A percentile compares a stretch with the other conserved stretches of the same genome.
Evolutionary conservation across 2,888 invertebrate species (phyloP).

Genomic region (Acleris sparsana): DNA sequence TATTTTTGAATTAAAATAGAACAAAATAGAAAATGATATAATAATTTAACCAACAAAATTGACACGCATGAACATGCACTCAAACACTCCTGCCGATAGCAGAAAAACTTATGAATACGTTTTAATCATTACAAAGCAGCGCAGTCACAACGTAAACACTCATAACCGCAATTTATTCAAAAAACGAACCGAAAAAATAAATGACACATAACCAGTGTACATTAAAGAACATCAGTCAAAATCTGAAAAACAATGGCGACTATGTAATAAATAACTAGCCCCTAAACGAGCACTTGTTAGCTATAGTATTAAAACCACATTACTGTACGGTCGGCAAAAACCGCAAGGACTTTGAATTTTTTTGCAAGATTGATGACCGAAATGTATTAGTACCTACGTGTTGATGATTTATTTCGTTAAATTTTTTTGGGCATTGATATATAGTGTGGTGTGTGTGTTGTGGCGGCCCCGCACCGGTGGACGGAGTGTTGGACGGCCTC

Average conservation of each 20-base stretch:
- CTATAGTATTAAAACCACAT: conserved; percentile 50
- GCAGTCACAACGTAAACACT: conserved; percentile 20
- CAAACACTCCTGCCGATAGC: no score
- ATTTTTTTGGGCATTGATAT: background rate
- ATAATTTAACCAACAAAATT: no score
- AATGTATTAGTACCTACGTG: conserved; percentile 7
- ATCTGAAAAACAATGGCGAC: conserved; percentile 69
- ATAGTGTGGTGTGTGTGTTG: no score
- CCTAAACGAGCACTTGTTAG: conserved; percentile 53
- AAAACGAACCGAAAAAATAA: conserved; percentile 45
- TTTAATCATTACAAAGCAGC: background rate
- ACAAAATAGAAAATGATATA: no score
- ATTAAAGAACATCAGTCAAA: conserved; percentile 70
- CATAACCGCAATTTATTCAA: conserved; percentile 23
- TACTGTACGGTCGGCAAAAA: conserved; percentile 37
- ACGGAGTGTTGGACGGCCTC: no score
- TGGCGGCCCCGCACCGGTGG: no score
- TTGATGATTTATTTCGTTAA: conserved; percentile 23
- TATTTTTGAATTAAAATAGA: no score
- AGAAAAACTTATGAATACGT: no score
- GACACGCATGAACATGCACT: no score
- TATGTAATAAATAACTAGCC: conserved; percentile 65
- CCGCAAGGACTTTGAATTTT: conserved; percentile 18
- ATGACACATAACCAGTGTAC: conserved; percentile 62
- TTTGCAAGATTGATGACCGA: conserved; percentile 25